Base-by-base conservation (phyloP, 92 coral and sea anemone species). In the Scolanthus callimorphus region DNA sequence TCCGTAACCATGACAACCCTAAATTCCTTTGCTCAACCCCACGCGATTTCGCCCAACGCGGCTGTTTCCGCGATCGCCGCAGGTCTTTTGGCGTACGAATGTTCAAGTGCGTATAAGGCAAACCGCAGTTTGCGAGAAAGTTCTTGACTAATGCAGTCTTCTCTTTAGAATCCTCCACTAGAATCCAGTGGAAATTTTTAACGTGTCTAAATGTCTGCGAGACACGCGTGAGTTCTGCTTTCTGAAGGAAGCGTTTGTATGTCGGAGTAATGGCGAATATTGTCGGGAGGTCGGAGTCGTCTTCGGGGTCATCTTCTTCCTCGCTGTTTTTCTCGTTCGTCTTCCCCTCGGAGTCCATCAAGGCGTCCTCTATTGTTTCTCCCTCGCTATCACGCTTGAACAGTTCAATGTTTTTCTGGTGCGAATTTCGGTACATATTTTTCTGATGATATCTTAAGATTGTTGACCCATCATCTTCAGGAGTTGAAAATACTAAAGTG, bases 221-320 rank as follows among this genome's bases (percentile, higher is more conserved):
- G 3, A 78, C 69, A 39, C 97, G 77, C 3, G 95, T 90, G 1
- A 90, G 73, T 45, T 90, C 97, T 11, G 97, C 97, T 46, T 90
- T 90, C 25, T 90, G 97, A 0, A 85, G 68, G 20, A 86, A 81
- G 15, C 97, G 67, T 64, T 70, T 66, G 25, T 90, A 90, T 0
- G 97, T 90, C 10, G 97, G 97, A 3, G 92, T 90, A 9, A 90
- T 81, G 34, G 81, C 97, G 38, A 70, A 90, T 21, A 90, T 86
- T 11, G 78, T 85, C 11, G 97, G 97, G 1, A 89, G 24, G 15
- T 67, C 82, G 20, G 79, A 34, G 45, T 55, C 61, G 57, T 66
- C 58, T 48, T 71, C 52, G 31, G 55, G 15, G 8, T 34, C 12
- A 4, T 59, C 68, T 2, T 29, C 28, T 41, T 30, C 38, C 24